Percentiles rank a stretch among this genome's conserved stretches.
These are phyloP conservation scores for Drosophila prosaltans DNA, from an alignment of 1,140 invertebrate species.

Conservation along the genomic window DNA sequence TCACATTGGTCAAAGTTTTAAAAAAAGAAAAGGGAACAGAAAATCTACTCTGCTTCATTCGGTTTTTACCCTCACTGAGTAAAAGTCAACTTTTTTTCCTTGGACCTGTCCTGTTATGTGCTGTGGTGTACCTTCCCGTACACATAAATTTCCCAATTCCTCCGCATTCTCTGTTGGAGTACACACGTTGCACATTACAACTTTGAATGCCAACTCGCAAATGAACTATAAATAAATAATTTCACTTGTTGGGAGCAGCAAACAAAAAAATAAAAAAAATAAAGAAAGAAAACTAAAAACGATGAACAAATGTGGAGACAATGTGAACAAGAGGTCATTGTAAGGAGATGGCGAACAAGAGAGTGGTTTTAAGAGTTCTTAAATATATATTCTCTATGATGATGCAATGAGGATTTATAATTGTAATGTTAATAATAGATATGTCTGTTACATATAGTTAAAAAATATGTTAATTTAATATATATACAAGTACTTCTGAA, in stretches of 20 bases:
- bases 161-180: conserved; percentile 20
- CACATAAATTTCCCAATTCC: conserved; percentile 56
- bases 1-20: neutral
- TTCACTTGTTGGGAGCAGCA: conserved; percentile 61
- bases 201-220: conserved; percentile 73
- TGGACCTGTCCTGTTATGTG: conserved; percentile 24
- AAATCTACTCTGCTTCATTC: conserved; percentile 9
- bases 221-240: conserved; percentile 81
- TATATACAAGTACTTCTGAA: too few species aligned
- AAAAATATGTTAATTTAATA: too few species aligned
- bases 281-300: conserved; percentile 14
- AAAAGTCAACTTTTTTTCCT: conserved; percentile 57
- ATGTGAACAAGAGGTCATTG: conserved; percentile 36
- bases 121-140: conserved; percentile 34
- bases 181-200: conserved; percentile 57
- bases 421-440: too few species aligned
- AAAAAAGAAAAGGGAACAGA: too few species aligned
- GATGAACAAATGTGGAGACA: conserved; percentile 25
- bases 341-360: conserved; percentile 6
- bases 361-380: neutral
- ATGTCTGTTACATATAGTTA: too few species aligned
- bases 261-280: conserved; percentile 31
- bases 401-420: too few species aligned
- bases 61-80: conserved; percentile 15
- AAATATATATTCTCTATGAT: too few species aligned